These are phyloP conservation scores for Schizopygopsis malacanthus DNA, from an alignment of 2,797 vertebrate genomes.

Conservation along the genomic window DNA sequence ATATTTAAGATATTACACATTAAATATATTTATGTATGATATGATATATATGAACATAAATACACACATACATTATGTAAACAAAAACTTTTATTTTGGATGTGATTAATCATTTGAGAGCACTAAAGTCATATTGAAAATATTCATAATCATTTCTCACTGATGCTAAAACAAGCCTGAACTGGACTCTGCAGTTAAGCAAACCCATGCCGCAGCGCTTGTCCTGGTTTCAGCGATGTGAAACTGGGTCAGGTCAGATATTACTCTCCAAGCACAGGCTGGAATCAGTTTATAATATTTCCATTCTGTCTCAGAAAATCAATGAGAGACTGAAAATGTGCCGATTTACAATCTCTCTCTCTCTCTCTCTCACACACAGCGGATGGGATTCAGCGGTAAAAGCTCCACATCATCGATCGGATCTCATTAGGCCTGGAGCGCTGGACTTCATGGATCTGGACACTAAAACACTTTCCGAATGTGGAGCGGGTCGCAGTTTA, in stretches of 20 bases:
- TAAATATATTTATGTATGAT: no score
- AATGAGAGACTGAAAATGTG: no score
- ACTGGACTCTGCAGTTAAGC: background rate
- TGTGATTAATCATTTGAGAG: no score
- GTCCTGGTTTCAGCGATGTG: background rate
- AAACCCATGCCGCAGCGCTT: background rate
- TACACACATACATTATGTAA: no score
- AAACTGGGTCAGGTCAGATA: background rate
- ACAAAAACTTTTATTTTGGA: no score
- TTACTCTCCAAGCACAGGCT: background rate
- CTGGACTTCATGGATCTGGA: constrained; percentile 66
- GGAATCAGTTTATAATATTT: background rate
- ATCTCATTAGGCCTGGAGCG: constrained; percentile 72
- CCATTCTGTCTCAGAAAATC: background rate
- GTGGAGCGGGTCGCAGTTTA: constrained; percentile 57
- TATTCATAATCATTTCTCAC: background rate
- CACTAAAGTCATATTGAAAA: no score
- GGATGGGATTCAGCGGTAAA: background rate
- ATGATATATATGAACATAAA: no score
- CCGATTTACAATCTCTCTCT: no score
- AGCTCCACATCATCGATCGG: constrained; percentile 72
- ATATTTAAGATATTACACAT: no score
- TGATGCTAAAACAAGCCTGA: background rate
- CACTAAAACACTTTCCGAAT: constrained; percentile 67
- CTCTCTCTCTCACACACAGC: background rate